Evolutionary conservation across 2,113 vertebrate species (phyloP), one percentile per base, ranked within the genome.

Genomic region (Neolamprologus longior): DNA sequence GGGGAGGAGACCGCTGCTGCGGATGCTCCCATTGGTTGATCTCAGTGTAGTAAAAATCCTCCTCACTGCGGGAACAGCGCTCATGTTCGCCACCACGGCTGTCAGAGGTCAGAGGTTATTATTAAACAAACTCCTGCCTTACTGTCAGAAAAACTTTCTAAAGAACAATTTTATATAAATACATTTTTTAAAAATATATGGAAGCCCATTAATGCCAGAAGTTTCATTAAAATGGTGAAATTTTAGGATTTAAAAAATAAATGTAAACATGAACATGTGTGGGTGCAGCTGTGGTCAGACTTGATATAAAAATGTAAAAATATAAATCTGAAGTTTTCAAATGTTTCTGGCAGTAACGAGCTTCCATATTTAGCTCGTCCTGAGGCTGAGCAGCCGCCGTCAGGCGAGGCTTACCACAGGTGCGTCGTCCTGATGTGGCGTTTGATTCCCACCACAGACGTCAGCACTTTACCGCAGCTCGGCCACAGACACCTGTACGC

Each of bases 11-110:
- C 58, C 53, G 14, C 0, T 17, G 53, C 52, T 35, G 90, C 3
- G 21, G 54, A 17, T 17, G 26, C 7, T 95, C 94, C 76, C 85
- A 88, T 1, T 95, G 90, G 42, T 96, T 96, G 91, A 98, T 94
- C 89, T 98, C 98, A 0, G 97, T 98, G 96, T 99, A 99, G 94
- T 98, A 99, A 84, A 99, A 99, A 84, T 99, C 98, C 91, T 98
- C 98, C 89, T 98, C 98, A 19, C 97, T 95, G 85, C 96, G 97
- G 89, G 97, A 96, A 86, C 97, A 95, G 1, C 95, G 97, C 86
- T 98, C 97, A 0, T 96, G 96, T 47, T 98, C 97, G 4, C 95
- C 89, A 0, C 95, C 83, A 1, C 97, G 97, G 55, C 98, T 98
- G 88, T 14, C 7, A n/a, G 9, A 19, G 63, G 50, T 63, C 71